Percentiles rank a stretch among this genome's conserved stretches.
Evolutionary conservation across 2,888 invertebrate genomes (phyloP).

Genomic region (Epirrhoe alternata): DNA sequence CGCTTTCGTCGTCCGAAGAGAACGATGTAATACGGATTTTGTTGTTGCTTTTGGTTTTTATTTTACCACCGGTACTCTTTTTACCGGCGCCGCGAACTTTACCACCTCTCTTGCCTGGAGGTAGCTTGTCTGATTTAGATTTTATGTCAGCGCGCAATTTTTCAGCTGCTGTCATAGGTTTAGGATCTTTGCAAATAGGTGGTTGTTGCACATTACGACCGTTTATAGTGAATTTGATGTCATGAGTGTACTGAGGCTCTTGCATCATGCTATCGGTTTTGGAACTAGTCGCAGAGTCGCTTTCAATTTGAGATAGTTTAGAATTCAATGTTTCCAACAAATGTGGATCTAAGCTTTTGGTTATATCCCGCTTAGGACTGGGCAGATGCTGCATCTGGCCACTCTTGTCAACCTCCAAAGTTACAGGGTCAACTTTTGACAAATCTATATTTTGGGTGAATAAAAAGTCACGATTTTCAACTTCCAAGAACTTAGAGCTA

Average conservation of each 20-base stretch:
- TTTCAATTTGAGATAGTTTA: slow-evolving; percentile 90
- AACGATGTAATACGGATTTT: slow-evolving; percentile 91
- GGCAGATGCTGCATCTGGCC: slow-evolving; percentile 86
- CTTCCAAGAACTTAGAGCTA: slow-evolving; percentile 77
- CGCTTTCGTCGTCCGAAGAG: slow-evolving; percentile 90
- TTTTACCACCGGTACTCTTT: slow-evolving; percentile 83
- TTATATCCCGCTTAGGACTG: slow-evolving; percentile 89
- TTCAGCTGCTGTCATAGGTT: slow-evolving; percentile 76
- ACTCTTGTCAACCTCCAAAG: slow-evolving; percentile 89
- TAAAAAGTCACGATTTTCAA: slow-evolving; percentile 86
- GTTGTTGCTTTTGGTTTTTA: slow-evolving; percentile 87
- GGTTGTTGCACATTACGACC: slow-evolving; percentile 75
- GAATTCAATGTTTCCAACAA: slow-evolving; percentile 89
- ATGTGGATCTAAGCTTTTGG: slow-evolving; percentile 88
- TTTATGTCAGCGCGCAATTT: slow-evolving; percentile 83
- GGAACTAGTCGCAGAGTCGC: slow-evolving; percentile 90
- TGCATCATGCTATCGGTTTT: slow-evolving; percentile 88
- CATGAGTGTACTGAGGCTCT: slow-evolving; percentile 83
- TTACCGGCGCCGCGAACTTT: slow-evolving; percentile 87
- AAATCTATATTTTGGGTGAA: slow-evolving; percentile 91
- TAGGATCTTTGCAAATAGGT: slow-evolving; percentile 73
- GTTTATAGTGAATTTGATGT: slow-evolving; percentile 82
- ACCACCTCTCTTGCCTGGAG: slow-evolving; percentile 84
- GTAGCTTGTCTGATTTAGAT: slow-evolving; percentile 86
- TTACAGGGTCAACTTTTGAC: slow-evolving; percentile 90